Base-by-base conservation (phyloP, 1,140 invertebrate species). In the Asbolus verrucosus region DNA sequence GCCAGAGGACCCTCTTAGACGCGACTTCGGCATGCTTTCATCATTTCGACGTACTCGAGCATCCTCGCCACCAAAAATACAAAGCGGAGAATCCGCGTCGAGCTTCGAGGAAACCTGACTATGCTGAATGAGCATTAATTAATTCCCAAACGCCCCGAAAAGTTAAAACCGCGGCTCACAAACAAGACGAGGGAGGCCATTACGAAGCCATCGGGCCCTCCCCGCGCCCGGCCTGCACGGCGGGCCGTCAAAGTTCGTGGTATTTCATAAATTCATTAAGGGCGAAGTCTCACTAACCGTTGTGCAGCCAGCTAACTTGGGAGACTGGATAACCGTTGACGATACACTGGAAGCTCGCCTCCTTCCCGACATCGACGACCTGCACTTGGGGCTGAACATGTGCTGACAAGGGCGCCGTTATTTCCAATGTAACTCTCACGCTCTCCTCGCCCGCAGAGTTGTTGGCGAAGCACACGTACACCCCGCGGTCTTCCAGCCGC, bases 401-500 rank as follows among this genome's bases (percentile, higher is more conserved):
- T 39, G 88, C 91, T 70, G 88, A 87, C 71, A 93, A 83, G 36
- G 91, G 88, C 79, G 90, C 90, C 88, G 84, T 74, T 80, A 83
- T 77, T 71, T 81, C 80, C 16, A 81, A 63, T 46, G 91, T 90
- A 75, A 94, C 89, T 79, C 93, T 90, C 36, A 93, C 90, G 72
- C 89, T 91, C 81, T 95, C 92, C 74, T 91, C 90, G 6, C 93
- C 93, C 0, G 91, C 91, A 5, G 92, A 93, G 79, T 95, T 95
- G 84, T 95, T 95, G 15, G 93, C 90, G 84, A 91, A 91, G 81
- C 94, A 95, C 61, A 94, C 86, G 82, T 94, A 94, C 76, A 91
- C 88, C 39, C 92, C 93, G 50, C 89, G 86, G 79, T 95, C 93
- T 76, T 94, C 91, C 61, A 91, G 81, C 63, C 89, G 84, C 18